Evolutionary conservation across 2,797 vertebrate genomes (phyloP), one percentile per base, ranked within the genome.

Genomic region (Oreortyx pictus): DNA sequence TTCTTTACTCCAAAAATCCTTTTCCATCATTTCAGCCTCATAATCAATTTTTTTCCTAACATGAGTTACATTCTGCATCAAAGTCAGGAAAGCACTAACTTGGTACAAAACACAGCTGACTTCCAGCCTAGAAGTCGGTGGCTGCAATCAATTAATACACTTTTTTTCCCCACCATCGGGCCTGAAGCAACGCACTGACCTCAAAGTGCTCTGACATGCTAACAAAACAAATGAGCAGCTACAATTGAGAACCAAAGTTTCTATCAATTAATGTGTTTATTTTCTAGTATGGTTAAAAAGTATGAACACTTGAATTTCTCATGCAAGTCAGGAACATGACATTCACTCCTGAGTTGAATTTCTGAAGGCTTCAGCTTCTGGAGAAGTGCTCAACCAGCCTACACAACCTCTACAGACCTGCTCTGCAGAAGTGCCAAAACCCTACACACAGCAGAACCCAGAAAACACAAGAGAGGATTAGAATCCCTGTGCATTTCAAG

Each of bases 181-280:
- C 94, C 95, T 88, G 74, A 93, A 94, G 88, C 92, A 88, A 86
- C 54, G 54, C 59, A 56, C 35, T 93, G 89, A 96, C 56, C 70
- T 91, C 91, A 90, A 82, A 93, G 49, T 59, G 70, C 83, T 91
- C 81, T 76, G 74, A 62, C 76, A 83, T 5, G 46, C 60, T 75
- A 92, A 88, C 39, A 71, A 93, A 94, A 93, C 88, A 94, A 86
- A 90, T 77, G 60, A 88, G 92, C 33, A 74, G 54, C 65, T 84
- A 64, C 47, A 68, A 57, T 14, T 66, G 82, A 22, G 27, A 96
- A 72, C 8, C 60, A 37, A 61, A 73, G 46, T 67, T 89, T 81
- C 50, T 91, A 19, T 41, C 43, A 41, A 20, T 57, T 77, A 56
- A 17, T 47, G 75, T 29, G 33, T 16, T 56, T 4, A 54, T 41